phyloP scores from a whole-genome alignment of 2,113 vertebrate species.

The Ursus arctos region DNA sequence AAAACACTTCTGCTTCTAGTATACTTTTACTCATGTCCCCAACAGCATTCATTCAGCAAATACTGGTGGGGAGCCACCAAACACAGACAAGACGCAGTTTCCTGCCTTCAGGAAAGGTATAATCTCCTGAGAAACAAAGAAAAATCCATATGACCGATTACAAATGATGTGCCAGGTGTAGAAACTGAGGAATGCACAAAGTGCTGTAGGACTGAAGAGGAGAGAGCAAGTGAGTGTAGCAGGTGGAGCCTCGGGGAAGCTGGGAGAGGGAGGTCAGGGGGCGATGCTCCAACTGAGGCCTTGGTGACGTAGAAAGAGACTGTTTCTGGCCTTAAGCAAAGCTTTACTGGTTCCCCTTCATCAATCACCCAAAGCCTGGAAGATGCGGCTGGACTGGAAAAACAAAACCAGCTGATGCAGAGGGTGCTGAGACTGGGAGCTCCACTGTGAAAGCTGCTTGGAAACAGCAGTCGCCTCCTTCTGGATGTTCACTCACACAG shows the following conservation, averaged over 20 bases:
- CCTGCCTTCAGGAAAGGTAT: not conserved
- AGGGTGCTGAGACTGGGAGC: not conserved
- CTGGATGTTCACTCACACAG: not conserved
- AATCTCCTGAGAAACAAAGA: not conserved
- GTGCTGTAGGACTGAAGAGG: not conserved
- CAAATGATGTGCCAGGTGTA: not conserved
- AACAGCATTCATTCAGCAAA: not conserved
- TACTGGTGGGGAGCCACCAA: not conserved
- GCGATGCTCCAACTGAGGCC: not conserved
- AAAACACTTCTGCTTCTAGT: not conserved
- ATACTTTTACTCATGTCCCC: not conserved
- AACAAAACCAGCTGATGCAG: not conserved
- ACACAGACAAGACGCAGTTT: constrained; percentile 1
- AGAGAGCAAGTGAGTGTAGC: not conserved
- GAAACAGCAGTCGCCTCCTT: not conserved
- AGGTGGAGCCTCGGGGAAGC: not conserved
- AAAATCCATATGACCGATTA: not conserved
- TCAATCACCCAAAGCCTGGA: not conserved
- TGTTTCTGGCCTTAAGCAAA: not conserved
- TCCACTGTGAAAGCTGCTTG: not conserved
- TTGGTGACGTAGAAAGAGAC: not conserved
- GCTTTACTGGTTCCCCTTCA: not conserved
- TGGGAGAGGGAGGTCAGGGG: not conserved
- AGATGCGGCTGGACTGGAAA: not conserved
- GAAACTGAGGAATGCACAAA: not conserved